A percentile compares a stretch with the other conserved stretches of the same genome.
Conservation (phyloP, 2,113 vertebrate species). For the Campylomormyrus numenius region DNA sequence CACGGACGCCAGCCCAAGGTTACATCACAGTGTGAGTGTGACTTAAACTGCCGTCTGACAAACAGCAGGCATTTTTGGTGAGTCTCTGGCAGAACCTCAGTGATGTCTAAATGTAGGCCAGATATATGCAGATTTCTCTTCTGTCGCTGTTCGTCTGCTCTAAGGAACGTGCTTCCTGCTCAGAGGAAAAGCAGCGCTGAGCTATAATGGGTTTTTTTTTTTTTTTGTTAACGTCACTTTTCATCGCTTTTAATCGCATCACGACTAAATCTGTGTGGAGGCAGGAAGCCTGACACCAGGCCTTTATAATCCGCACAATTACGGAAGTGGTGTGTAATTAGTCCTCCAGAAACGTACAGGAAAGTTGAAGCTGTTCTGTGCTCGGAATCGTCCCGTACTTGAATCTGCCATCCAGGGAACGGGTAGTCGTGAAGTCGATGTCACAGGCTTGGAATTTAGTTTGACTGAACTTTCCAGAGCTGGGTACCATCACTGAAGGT, state of each 20-base stretch:
- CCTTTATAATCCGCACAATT: constrained; percentile 37
- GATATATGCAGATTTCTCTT: not conserved
- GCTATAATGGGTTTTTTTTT: not conserved
- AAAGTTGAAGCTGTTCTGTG: constrained; percentile 1
- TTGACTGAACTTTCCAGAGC: not conserved
- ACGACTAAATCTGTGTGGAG: constrained; percentile 32
- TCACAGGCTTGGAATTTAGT: not conserved
- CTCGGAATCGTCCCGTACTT: not conserved
- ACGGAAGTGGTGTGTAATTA: constrained; percentile 33
- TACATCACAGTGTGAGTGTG: not conserved
- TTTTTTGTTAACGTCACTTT: constrained; percentile 8
- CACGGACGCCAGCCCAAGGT: not conserved
- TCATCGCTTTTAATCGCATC: constrained; percentile 25
- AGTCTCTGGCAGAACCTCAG: not conserved
- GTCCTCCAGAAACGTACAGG: constrained; percentile 9
- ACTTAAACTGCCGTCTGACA: not conserved
- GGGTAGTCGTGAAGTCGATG: not conserved
- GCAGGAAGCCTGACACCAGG: constrained; percentile 32
- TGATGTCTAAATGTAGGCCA: not conserved
- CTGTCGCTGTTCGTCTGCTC: not conserved
- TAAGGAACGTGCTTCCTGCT: not conserved
- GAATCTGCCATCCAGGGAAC: not conserved
- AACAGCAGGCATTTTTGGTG: not conserved
- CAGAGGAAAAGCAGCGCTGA: constrained; percentile 10
- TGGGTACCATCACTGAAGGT: not conserved